These are phyloP conservation scores for Ametastegia equiseti DNA, from an alignment of 2,888 invertebrate species.

Conservation along the genomic window DNA sequence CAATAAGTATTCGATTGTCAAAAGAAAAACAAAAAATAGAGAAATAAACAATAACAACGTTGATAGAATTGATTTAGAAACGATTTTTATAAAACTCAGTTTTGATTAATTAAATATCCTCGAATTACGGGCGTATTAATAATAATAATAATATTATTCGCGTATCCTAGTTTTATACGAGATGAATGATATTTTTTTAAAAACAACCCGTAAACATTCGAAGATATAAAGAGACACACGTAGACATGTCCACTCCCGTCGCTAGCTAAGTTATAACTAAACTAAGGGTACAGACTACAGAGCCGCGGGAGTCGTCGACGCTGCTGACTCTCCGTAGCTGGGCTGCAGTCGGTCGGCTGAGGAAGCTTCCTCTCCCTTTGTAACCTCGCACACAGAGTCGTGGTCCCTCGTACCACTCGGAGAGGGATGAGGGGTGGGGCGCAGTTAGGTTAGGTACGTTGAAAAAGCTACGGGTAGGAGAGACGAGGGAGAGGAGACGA, in stretches of 20 bases:
- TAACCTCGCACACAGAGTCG: background rate
- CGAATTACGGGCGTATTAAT: background rate
- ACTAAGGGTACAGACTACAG: slow-evolving; percentile 56
- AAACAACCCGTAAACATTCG: background rate
- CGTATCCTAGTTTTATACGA: slow-evolving; percentile 11
- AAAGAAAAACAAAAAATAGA: too few relatives aligned
- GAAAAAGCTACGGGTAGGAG: slow-evolving; percentile 19
- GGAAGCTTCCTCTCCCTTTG: too few relatives aligned
- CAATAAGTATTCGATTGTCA: too few relatives aligned
- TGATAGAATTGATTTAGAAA: background rate
- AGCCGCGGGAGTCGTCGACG: too few relatives aligned
- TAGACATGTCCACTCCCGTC: slow-evolving; percentile 50
- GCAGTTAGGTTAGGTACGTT: background rate
- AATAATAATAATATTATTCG: background rate
- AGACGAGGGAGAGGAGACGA: slow-evolving; percentile 31
- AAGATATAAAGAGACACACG: background rate
- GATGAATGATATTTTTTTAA: background rate
- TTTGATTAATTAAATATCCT: too few relatives aligned
- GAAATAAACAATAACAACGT: too few relatives aligned
- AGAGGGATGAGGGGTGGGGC: slow-evolving; percentile 15
- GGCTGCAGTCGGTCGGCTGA: slow-evolving; percentile 1
- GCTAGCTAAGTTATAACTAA: slow-evolving; percentile 58
- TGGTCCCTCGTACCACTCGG: background rate
- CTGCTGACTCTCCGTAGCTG: background rate
- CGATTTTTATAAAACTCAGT: too few relatives aligned